These are phyloP conservation scores for Glossosoma conforme DNA, from an alignment of 1,140 invertebrate species.

Conservation along the genomic window DNA sequence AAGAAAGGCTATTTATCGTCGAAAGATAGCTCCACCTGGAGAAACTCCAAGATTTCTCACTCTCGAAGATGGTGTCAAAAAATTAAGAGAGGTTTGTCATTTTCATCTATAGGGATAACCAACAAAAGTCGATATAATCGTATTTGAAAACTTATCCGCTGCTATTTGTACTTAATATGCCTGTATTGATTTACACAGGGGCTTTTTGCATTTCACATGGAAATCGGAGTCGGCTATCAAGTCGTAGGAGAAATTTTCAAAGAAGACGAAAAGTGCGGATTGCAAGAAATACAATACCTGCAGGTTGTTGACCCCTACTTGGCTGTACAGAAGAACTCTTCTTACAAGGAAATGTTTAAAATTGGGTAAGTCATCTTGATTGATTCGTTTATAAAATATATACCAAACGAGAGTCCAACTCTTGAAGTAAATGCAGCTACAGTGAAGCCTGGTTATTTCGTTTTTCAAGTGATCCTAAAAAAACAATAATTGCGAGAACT, in stretches of 20 bases:
- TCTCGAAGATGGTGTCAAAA: slow-evolving; percentile 46
- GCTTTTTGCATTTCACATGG: slow-evolving; percentile 60
- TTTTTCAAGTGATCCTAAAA: too few species aligned
- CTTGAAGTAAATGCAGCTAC: neutral
- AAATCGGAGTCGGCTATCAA: slow-evolving; percentile 52
- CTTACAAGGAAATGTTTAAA: slow-evolving; percentile 56
- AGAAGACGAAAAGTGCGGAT: slow-evolving; percentile 61
- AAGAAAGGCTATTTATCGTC: slow-evolving; percentile 44
- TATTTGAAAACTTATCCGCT: neutral
- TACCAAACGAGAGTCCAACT: too few species aligned
- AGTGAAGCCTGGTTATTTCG: too few species aligned
- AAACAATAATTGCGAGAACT: neutral
- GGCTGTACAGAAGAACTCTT: slow-evolving; percentile 52
- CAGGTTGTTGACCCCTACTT: slow-evolving; percentile 51
- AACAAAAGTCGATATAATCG: neutral
- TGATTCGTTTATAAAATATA: slow-evolving; percentile 7
- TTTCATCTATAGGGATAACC: neutral
- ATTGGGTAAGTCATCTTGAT: slow-evolving; percentile 49
- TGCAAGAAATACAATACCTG: slow-evolving; percentile 56
- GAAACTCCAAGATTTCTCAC: slow-evolving; percentile 39
- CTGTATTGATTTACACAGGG: slow-evolving; percentile 28
- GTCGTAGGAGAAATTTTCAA: slow-evolving; percentile 55
- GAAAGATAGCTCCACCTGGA: slow-evolving; percentile 47
- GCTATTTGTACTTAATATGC: neutral
- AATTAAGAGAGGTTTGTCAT: slow-evolving; percentile 33